Evolutionary conservation across 1,140 invertebrate species (phyloP).

Genomic region (Drosophila parvula): DNA sequence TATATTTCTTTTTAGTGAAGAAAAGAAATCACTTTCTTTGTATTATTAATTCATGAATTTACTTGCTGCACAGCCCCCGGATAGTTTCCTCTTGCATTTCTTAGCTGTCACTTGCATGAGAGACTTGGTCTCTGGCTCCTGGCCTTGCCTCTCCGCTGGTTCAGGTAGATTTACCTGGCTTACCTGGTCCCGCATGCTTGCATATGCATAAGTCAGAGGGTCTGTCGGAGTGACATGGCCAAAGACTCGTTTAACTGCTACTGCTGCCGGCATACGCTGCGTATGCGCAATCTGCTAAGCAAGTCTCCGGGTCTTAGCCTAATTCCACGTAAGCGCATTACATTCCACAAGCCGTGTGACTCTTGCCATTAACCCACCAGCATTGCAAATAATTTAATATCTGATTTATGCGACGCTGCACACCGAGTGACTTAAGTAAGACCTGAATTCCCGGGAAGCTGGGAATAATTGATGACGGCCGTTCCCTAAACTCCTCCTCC

Average conservation of each 20-base stretch:
- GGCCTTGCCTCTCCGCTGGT: background rate
- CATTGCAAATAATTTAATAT: constrained; percentile 49
- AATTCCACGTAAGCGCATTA: constrained; percentile 51
- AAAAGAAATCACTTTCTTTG: constrained; percentile 6
- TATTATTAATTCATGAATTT: constrained; percentile 34
- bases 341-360: constrained; percentile 34
- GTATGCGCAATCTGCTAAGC: constrained; percentile 49
- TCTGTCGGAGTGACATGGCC: constrained; percentile 43
- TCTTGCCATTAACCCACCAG: constrained; percentile 47
- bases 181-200: constrained; percentile 19
- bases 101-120: constrained; percentile 43
- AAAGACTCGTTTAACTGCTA: constrained; percentile 32
- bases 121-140: constrained; percentile 8
- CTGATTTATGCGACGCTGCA: constrained; percentile 49
- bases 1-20: background rate
- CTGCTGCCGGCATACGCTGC: constrained; percentile 36
- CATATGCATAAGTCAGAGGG: constrained; percentile 49
- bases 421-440: constrained; percentile 47
- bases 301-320: constrained; percentile 44
- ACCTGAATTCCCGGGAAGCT: constrained; percentile 15
- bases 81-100: constrained; percentile 29
- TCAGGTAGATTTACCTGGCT: background rate
- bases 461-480: constrained; percentile 39
- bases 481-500: background rate
- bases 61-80: constrained; percentile 27